A percentile compares a stretch with the other conserved stretches of the same genome.
Evolutionary conservation across 2,888 invertebrate genomes (phyloP).

Genomic region (Pyrocoelia pectoralis): DNA sequence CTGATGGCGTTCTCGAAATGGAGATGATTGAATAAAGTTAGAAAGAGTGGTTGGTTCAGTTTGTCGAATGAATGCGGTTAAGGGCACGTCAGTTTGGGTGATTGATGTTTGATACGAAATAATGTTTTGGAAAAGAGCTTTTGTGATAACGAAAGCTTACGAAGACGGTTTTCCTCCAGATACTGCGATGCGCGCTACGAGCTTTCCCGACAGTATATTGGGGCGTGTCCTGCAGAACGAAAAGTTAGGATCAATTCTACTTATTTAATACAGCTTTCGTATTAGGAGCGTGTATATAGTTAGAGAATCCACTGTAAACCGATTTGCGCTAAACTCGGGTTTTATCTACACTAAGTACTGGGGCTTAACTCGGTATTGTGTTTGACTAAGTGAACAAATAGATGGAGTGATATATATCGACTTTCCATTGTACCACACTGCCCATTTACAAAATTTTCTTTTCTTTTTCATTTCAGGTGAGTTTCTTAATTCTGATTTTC

Average conservation of each 20-base stretch:
- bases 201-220: conserved; percentile 44
- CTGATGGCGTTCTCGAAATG: too few relatives aligned
- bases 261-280: conserved; percentile 63
- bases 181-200: conserved; percentile 45
- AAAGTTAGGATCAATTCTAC: conserved; percentile 63
- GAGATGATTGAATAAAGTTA: too few relatives aligned
- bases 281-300: conserved; percentile 63
- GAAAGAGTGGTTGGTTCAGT: not conserved
- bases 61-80: not conserved
- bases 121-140: conserved; percentile 19
- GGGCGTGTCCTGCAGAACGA: conserved; percentile 59
- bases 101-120: not conserved
- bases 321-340: conserved; percentile 62
- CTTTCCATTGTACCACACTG: conserved; percentile 51
- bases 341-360: conserved; percentile 62
- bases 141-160: conserved; percentile 24
- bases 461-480: conserved; percentile 42
- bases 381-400: conserved; percentile 63
- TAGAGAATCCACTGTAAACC: conserved; percentile 62
- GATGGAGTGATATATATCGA: conserved; percentile 62
- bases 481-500: conserved; percentile 34
- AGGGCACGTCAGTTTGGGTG: not conserved
- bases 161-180: conserved; percentile 30
- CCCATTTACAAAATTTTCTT: conserved; percentile 44
- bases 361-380: conserved; percentile 62